These are phyloP conservation scores for Micrasema longulum DNA, from an alignment of 1,140 invertebrate genomes.

Conservation along the genomic window DNA sequence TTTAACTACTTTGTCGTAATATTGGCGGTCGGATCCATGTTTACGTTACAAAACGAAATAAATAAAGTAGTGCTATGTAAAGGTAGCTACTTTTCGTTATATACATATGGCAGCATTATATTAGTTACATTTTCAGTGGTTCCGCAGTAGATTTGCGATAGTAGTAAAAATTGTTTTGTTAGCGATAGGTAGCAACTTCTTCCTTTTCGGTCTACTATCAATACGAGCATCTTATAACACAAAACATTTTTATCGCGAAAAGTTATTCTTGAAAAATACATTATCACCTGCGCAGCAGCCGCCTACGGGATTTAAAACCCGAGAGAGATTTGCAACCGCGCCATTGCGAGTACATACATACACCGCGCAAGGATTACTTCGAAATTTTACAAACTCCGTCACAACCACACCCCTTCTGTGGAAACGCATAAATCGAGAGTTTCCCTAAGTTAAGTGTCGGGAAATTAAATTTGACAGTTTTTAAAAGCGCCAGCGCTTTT, in stretches of 20 bases:
- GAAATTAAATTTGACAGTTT: conserved; percentile 18
- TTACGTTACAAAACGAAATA: no score
- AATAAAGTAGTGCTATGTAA: background rate
- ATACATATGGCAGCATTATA: conserved; percentile 5
- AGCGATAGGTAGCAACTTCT: conserved; percentile 39
- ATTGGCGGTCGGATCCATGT: no score
- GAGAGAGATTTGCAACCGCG: conserved; percentile 21
- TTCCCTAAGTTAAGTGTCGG: background rate
- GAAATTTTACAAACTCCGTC: conserved; percentile 30
- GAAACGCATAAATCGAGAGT: background rate
- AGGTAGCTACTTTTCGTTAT: background rate
- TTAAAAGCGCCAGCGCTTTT: background rate
- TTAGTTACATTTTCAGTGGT: conserved; percentile 35
- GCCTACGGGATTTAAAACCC: conserved; percentile 23
- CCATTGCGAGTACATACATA: conserved; percentile 35
- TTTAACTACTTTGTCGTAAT: no score
- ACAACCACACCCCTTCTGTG: conserved; percentile 40
- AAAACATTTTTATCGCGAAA: conserved; percentile 20
- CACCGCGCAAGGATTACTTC: conserved; percentile 37
- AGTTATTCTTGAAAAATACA: background rate
- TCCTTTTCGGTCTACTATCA: conserved; percentile 34
- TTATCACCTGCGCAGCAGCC: background rate
- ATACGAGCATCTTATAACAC: conserved; percentile 35
- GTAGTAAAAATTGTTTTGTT: conserved; percentile 50
- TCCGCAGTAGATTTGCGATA: conserved; percentile 42